Evolutionary conservation across 2,113 vertebrate species (phyloP).

Genomic region (Hippoglossus stenolepis): DNA sequence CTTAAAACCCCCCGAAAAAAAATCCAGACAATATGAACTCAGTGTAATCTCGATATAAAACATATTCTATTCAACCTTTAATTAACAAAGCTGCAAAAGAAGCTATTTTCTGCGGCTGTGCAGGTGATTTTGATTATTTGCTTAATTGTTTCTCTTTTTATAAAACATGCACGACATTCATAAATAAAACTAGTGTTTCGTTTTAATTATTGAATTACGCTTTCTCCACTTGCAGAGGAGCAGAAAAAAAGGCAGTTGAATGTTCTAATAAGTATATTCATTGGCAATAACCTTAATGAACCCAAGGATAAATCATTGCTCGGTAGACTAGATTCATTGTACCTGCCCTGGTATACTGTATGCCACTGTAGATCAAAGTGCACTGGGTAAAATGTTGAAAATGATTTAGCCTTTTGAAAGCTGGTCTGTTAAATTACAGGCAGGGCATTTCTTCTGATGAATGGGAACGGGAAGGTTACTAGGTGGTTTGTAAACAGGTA

Average conservation of each 20-base stretch:
- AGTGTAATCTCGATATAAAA: not conserved
- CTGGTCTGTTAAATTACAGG: constrained; percentile 80
- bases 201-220: constrained; percentile 69
- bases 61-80: not conserved
- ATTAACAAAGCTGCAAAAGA: constrained; percentile 2
- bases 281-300: constrained; percentile 81
- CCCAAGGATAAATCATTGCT: constrained; percentile 74
- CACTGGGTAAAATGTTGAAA: constrained; percentile 75
- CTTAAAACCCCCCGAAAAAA: not conserved
- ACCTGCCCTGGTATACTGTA: constrained; percentile 59
- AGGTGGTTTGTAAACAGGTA: constrained; percentile 79
- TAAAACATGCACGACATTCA: constrained; percentile 40
- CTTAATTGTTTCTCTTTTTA: constrained; percentile 50
- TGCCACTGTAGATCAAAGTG: constrained; percentile 81
- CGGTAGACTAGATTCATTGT: constrained; percentile 78
- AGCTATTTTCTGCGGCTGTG: constrained; percentile 10
- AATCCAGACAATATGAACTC: not conserved
- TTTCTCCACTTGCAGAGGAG: constrained; percentile 33
- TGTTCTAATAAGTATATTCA: constrained; percentile 75
- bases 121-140: constrained; percentile 39
- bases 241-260: constrained; percentile 46
- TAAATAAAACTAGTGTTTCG: constrained; percentile 63
- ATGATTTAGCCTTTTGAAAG: constrained; percentile 84
- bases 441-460: constrained; percentile 78
- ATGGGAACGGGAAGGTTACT: constrained; percentile 74